Conservation (phyloP, 2,888 invertebrate genomes). For the Protophormia terraenovae region DNA sequence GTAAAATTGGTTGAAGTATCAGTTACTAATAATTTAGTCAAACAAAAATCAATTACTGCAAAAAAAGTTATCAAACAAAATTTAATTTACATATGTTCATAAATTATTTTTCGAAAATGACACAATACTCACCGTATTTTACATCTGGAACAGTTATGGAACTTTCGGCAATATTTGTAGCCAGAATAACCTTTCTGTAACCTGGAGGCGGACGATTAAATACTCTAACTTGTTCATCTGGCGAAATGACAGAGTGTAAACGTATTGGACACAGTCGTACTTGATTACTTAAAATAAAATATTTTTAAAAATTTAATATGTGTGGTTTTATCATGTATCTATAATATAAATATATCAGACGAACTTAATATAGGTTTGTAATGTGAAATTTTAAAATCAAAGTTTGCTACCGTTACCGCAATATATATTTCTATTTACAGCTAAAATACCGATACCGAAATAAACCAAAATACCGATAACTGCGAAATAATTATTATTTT, state of each 20-base stretch:
- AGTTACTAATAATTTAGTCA: constrained; percentile 90
- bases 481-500: too few species aligned
- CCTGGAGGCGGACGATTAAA: constrained; percentile 80
- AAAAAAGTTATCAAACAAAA: background rate
- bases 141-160: constrained; percentile 95
- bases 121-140: constrained; percentile 83
- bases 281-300: constrained; percentile 49
- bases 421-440: too few species aligned
- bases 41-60: constrained; percentile 94
- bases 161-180: constrained; percentile 96
- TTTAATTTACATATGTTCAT: background rate
- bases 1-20: constrained; percentile 87
- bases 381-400: too few species aligned
- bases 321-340: too few species aligned
- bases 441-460: too few species aligned
- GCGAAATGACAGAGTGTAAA: constrained; percentile 89
- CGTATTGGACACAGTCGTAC: constrained; percentile 74
- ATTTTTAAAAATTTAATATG: background rate
- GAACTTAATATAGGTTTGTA: too few species aligned
- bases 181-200: constrained; percentile 90
- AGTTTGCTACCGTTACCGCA: too few species aligned
- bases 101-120: background rate
- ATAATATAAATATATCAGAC: too few species aligned
- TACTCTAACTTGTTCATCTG: constrained; percentile 87
- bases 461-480: too few species aligned